A percentile compares a stretch with the other conserved stretches of the same genome.
phyloP scores from a whole-genome alignment of 2,113 vertebrate species.

The Calcarius ornatus region DNA sequence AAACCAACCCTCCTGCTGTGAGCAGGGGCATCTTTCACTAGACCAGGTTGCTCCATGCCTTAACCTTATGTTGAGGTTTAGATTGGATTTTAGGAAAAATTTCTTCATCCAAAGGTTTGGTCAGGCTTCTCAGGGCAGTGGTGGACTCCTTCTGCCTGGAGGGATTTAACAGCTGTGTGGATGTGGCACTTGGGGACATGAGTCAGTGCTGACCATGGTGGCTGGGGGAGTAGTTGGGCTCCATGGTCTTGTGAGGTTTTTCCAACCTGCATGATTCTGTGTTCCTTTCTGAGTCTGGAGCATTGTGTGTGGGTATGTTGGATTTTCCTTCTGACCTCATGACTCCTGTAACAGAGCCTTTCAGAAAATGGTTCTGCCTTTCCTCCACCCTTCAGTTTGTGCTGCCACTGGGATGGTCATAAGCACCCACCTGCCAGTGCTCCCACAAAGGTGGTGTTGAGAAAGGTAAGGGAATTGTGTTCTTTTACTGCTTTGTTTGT shows the following conservation, averaged over 20 bases:
- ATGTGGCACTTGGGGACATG: background rate
- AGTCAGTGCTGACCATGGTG: background rate
- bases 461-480: background rate
- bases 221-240: background rate
- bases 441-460: background rate
- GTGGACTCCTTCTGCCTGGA: background rate
- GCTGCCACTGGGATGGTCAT: background rate
- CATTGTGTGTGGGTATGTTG: background rate
- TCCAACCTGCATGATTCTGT: background rate
- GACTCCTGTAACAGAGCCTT: background rate
- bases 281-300: background rate
- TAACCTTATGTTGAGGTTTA: background rate
- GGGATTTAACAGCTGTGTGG: background rate
- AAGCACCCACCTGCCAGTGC: background rate
- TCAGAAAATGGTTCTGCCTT: background rate
- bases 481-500: background rate
- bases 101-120: background rate
- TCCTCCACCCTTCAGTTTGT: background rate
- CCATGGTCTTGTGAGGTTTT: background rate
- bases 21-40: background rate
- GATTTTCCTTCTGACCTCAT: background rate
- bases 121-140: background rate
- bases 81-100: background rate
- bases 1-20: background rate
- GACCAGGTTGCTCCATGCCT: background rate